Evolutionary conservation across 1,140 invertebrate species (phyloP), one percentile per base, ranked within the genome.

Genomic region (Reticulitermes speratus): DNA sequence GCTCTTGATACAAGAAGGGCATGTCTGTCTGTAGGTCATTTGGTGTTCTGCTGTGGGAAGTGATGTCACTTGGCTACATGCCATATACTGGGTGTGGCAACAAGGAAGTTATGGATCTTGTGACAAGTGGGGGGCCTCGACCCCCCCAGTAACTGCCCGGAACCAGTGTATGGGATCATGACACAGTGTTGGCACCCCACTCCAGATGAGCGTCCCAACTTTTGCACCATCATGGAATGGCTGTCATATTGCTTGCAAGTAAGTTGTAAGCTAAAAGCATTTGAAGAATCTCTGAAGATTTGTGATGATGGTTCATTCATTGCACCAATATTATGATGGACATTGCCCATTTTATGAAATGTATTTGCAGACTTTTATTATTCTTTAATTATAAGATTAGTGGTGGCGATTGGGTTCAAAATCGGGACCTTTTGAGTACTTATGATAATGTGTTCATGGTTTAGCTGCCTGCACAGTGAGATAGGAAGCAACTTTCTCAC

Each of bases 91-190:
- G 98, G 1, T 95, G 97, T 89, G 94, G 96, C 12, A 99, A 99
- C 92, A 94, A 97, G 84, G 98, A 99, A 90, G 98, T 99, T n/a
- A 99, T 99, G 97, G 95, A 98, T 90, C 94, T 98, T 91, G 97
- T 99, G 32, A 96, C 96, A 48, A 96, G 95, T 55, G 98, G 98
- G 0, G 97, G 97, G 3, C 82, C 91, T 99, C 19, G 96, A 97
- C 88, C 95, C 96, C 81, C 97, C 97, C 44, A 93, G 93, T 21
- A 95, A 95, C 87, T 97, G 96, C 90, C 96, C 96, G 8, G 92
- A 91, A 82, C 94, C 97, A 82, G 94, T 99, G 89, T 98, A 98
- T 90, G 94, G 96, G 21, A 94, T 99, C 87, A 99, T 99, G 98
- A 96, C 95, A 55, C 95, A 96, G 88, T 98, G 97, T 89, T 99